These are phyloP conservation scores for Rhagoletis pomonella DNA, from an alignment of 1,140 invertebrate genomes.

Conservation along the genomic window DNA sequence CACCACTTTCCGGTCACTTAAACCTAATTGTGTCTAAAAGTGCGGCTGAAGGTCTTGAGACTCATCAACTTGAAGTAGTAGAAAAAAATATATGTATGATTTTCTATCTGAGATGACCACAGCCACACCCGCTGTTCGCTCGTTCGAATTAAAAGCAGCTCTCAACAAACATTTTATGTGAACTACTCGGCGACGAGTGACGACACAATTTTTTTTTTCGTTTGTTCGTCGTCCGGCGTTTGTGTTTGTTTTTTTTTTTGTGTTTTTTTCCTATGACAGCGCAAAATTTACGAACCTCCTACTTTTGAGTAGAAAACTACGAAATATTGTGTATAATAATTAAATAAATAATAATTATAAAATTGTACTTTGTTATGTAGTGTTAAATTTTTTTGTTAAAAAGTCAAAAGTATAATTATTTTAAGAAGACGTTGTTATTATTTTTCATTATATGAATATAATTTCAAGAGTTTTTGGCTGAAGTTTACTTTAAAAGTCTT, in stretches of 20 bases:
- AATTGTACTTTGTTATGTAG: too few relatives aligned
- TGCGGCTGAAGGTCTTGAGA: constrained; percentile 31
- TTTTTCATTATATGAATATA: not conserved
- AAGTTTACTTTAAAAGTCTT: not conserved
- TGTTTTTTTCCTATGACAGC: not conserved
- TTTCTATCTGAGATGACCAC: not conserved
- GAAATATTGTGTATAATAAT: not conserved
- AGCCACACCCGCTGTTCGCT: not conserved
- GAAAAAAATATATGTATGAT: not conserved
- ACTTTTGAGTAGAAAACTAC: not conserved
- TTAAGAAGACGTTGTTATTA: not conserved
- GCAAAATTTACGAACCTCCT: not conserved
- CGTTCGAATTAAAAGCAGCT: not conserved
- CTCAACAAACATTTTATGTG: constrained; percentile 13
- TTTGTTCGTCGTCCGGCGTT: not conserved
- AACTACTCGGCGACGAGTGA: not conserved
- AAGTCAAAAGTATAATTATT: not conserved
- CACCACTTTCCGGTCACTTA: constrained; percentile 35
- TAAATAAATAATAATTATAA: too few relatives aligned
- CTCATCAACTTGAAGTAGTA: not conserved
- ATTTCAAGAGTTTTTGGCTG: not conserved
- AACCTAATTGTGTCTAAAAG: constrained; percentile 40
- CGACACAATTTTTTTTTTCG: not conserved
- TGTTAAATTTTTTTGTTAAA: not conserved
- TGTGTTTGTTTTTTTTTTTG: not conserved